Evolutionary conservation across 2,113 vertebrate genomes (phyloP).

Genomic region (Micronycteris hirsuta): DNA sequence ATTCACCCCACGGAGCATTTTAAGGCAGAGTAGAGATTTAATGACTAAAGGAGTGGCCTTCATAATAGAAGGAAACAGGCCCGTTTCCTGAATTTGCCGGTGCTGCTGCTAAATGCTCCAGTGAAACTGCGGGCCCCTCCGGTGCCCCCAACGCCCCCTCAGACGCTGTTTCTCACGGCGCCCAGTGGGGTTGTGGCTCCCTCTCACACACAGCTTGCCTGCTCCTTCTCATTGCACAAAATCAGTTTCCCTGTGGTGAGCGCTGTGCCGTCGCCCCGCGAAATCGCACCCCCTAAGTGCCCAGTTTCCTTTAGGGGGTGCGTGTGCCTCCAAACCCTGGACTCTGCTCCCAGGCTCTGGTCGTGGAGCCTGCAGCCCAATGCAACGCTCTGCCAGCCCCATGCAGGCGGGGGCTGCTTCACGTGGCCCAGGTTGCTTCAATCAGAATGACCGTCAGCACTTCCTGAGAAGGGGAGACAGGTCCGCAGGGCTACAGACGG

Average conservation of each 20-base stretch:
- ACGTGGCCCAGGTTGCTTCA: not conserved
- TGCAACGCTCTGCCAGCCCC: not conserved
- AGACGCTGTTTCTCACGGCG: not conserved
- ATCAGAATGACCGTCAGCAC: not conserved
- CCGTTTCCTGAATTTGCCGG: not conserved
- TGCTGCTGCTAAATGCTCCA: not conserved
- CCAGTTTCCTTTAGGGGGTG: not conserved
- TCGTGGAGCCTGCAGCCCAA: not conserved
- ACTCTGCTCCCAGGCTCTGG: not conserved
- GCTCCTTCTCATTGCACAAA: not conserved
- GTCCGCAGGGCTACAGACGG: rapidly evolving
- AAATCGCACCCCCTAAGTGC: not conserved
- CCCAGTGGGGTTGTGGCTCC: not conserved
- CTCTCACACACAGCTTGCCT: not conserved
- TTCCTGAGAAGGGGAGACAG: not conserved
- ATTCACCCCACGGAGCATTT: rapidly evolving
- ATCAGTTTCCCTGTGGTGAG: not conserved
- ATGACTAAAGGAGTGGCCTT: not conserved
- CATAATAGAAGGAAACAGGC: not conserved
- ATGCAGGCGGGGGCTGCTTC: not conserved
- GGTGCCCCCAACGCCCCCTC: rapidly evolving
- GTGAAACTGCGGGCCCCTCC: not conserved
- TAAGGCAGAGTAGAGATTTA: not conserved
- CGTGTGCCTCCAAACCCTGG: not conserved
- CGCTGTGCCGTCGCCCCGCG: not conserved